Conservation (phyloP, 2,797 vertebrate genomes). For the Pogoniulus pusillus region DNA sequence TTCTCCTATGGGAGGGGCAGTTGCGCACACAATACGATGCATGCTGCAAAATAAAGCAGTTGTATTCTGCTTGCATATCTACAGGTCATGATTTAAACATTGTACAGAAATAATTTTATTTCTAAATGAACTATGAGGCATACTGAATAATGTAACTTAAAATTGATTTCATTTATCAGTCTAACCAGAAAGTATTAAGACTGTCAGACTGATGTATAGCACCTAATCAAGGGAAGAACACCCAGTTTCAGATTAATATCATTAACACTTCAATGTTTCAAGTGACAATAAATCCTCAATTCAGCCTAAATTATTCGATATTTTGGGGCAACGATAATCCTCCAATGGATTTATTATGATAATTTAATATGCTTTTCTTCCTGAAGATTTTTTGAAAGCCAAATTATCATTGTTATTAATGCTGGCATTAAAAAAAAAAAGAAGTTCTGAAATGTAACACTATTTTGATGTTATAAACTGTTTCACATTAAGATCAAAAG, state of each 20-base stretch:
- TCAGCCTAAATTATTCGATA: slow-evolving; percentile 59
- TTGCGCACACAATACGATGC: neutral
- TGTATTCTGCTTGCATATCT: neutral
- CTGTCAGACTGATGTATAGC: slow-evolving; percentile 63
- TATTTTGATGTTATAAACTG: slow-evolving; percentile 65
- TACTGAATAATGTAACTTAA: slow-evolving; percentile 51
- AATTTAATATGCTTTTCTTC: slow-evolving; percentile 62
- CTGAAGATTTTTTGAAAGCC: slow-evolving; percentile 62
- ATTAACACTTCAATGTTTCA: slow-evolving; percentile 55
- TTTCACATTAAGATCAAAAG: slow-evolving; percentile 53
- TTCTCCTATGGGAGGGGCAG: neutral
- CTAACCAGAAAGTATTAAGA: slow-evolving; percentile 56
- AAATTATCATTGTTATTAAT: slow-evolving; percentile 59
- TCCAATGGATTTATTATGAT: slow-evolving; percentile 66
- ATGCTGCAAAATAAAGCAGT: neutral
- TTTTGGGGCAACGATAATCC: slow-evolving; percentile 63
- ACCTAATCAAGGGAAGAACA: slow-evolving; percentile 63
- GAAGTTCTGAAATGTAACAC: slow-evolving; percentile 26
- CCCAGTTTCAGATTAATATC: slow-evolving; percentile 53
- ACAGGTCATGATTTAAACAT: slow-evolving; percentile 19
- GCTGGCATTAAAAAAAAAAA: slow-evolving; percentile 25
- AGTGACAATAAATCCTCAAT: slow-evolving; percentile 65
- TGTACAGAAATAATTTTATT: slow-evolving; percentile 51
- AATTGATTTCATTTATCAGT: slow-evolving; percentile 66
- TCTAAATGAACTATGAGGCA: slow-evolving; percentile 46